phyloP scores from a whole-genome alignment of 2,888 invertebrate species.

The Eudemis profundana region DNA sequence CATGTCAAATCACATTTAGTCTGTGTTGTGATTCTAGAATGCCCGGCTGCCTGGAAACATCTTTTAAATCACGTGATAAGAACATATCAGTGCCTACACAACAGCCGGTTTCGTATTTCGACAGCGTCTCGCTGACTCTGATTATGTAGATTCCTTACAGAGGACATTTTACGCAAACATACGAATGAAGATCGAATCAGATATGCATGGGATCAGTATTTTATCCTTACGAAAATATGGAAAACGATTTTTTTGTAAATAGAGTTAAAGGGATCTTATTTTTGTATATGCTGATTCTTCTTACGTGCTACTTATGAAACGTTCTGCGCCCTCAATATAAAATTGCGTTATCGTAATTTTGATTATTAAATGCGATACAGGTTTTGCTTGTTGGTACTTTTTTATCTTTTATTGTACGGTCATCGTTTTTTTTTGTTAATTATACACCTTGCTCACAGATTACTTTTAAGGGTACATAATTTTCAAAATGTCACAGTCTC shows the following conservation, averaged over 20 bases:
- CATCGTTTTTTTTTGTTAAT: no score
- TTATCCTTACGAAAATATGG: constrained; percentile 70
- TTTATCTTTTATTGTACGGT: no score
- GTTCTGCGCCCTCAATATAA: background rate
- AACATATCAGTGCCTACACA: constrained; percentile 51
- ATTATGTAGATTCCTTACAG: constrained; percentile 78
- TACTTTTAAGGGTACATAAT: no score
- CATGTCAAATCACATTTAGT: constrained; percentile 15
- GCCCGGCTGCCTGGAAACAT: background rate
- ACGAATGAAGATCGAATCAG: constrained; percentile 78
- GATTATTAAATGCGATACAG: background rate
- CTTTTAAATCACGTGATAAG: constrained; percentile 47
- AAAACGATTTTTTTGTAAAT: constrained; percentile 65
- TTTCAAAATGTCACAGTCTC: background rate
- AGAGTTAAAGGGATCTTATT: constrained; percentile 64
- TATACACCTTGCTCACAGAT: no score
- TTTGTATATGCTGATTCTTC: constrained; percentile 49
- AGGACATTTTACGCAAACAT: constrained; percentile 77
- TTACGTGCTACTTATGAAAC: constrained; percentile 33
- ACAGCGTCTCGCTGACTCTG: constrained; percentile 74
- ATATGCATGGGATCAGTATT: constrained; percentile 79
- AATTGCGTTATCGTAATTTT: background rate
- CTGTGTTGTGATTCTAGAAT: constrained; percentile 7
- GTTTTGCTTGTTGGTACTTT: no score
- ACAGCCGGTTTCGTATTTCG: constrained; percentile 65